phyloP scores from a whole-genome alignment of 2,888 invertebrate genomes.

The Subacronicta megacephala region DNA sequence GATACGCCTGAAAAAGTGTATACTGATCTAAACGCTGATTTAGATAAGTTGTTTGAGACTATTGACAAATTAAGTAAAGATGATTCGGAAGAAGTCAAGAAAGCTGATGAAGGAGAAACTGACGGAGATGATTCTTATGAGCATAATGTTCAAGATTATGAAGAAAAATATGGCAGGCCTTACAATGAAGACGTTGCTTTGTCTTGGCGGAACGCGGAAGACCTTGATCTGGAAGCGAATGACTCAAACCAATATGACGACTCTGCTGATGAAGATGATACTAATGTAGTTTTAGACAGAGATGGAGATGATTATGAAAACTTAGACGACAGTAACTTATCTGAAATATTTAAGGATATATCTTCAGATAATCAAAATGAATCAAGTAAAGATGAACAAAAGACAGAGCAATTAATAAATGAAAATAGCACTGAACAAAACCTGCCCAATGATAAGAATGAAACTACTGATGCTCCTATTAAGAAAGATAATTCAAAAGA shows the following conservation, averaged over 20 bases:
- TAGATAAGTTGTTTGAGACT: conserved; percentile 70
- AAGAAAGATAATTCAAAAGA: conserved; percentile 12
- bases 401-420: neutral
- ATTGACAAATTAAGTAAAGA: conserved; percentile 65
- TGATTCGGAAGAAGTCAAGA: conserved; percentile 34
- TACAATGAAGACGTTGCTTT: conserved; percentile 54
- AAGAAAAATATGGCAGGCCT: conserved; percentile 58
- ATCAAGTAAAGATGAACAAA: conserved; percentile 1
- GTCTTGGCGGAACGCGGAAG: conserved; percentile 27
- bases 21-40: conserved; percentile 71
- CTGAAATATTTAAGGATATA: conserved; percentile 46
- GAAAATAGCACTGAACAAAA: neutral
- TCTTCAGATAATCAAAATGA: conserved; percentile 3
- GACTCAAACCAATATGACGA: conserved; percentile 12
- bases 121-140: conserved; percentile 39
- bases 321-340: conserved; percentile 57
- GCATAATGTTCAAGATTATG: conserved; percentile 58
- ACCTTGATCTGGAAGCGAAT: conserved; percentile 9
- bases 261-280: conserved; percentile 8
- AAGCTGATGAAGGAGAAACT: conserved; percentile 28
- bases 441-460: neutral
- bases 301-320: conserved; percentile 56
- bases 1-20: conserved; percentile 67
- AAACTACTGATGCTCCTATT: neutral
- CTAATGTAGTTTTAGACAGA: neutral